Base-by-base conservation (phyloP, 2,888 invertebrate species). In the Oligia fasciuncula region DNA sequence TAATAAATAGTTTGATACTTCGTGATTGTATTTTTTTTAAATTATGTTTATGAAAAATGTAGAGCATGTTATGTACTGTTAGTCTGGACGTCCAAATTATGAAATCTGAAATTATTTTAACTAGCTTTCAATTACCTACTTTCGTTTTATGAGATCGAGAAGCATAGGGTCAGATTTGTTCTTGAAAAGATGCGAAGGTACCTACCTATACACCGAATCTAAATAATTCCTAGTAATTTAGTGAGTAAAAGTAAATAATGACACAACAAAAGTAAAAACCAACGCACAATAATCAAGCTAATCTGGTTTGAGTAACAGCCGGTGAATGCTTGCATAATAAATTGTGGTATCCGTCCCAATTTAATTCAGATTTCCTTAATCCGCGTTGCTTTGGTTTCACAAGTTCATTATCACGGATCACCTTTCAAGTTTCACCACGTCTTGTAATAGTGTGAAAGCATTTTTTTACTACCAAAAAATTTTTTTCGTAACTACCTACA, bases 311-410 rank as follows among this genome's bases (percentile, higher is more conserved):
- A 54, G 29, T 80, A 80, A 77, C 63, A 66, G 2, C 29, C 35
- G 87, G 88, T 85, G 88, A 90, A 88, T 87, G 88, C 88, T 91
- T 91, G 89, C 90, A 89, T 89, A 90, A 90, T 49, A 13, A 49
- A 49, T 88, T 88, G 84, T 81, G 40, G 78, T 86, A 80, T 90
- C 87, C 89, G 89, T 90, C 90, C 92, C 85, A 91, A 90, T 89
- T 91, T 82, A 72, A 81, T 80, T 74, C 79, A 84, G 85, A 75
- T 74, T 91, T 91, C 87, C 89, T 90, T 86, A 83, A 91, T 92
- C 91, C 91, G 89, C 86, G 83, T 91, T 90, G 82, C 75, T 86
- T 83, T 80, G 73, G 69, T 73, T 76, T 23, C 79, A 73, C 57
- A 76, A 81, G 70, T 83, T 75, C 75, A 81, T 78, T 85, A 82